Conservation (phyloP, 1,140 invertebrate genomes). For the Cardiocondyla obscurior region DNA sequence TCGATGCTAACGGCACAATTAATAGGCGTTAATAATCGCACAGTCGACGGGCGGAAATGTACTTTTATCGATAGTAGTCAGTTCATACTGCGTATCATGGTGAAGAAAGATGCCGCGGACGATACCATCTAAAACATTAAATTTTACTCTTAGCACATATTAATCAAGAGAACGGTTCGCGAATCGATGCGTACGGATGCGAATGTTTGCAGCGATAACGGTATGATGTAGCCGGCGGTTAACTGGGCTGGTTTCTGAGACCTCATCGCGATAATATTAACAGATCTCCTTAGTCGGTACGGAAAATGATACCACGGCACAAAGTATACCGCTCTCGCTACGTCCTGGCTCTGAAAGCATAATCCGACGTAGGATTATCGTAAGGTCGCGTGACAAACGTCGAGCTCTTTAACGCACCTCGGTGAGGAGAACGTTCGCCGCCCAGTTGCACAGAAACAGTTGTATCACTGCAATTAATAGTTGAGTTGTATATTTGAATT, state of each 20-base stretch:
- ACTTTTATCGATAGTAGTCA: conserved; percentile 1
- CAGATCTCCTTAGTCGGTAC: background rate
- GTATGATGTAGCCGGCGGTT: conserved; percentile 58
- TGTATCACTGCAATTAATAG: conserved; percentile 57
- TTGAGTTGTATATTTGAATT: conserved; percentile 56
- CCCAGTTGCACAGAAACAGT: conserved; percentile 67
- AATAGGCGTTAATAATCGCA: background rate
- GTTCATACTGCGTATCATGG: conserved; percentile 59
- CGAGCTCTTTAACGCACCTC: conserved; percentile 46
- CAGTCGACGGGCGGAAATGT: background rate
- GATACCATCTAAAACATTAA: conserved; percentile 63
- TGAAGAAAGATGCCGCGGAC: conserved; percentile 59
- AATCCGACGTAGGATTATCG: background rate
- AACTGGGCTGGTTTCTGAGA: conserved; percentile 54
- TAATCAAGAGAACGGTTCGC: background rate
- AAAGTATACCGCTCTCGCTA: conserved; percentile 2
- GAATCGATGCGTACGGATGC: conserved; percentile 51
- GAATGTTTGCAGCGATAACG: conserved; percentile 63
- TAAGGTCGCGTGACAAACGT: background rate
- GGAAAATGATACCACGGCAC: conserved; percentile 45
- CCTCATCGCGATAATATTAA: conserved; percentile 53
- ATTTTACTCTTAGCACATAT: background rate
- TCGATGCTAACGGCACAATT: background rate
- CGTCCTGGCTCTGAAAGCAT: conserved; percentile 40
- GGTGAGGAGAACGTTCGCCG: conserved; percentile 56